A percentile compares a stretch with the other conserved stretches of the same genome.
Evolutionary conservation across 2,797 vertebrate species (phyloP).

Genomic region (Neopelma chrysocephalum): DNA sequence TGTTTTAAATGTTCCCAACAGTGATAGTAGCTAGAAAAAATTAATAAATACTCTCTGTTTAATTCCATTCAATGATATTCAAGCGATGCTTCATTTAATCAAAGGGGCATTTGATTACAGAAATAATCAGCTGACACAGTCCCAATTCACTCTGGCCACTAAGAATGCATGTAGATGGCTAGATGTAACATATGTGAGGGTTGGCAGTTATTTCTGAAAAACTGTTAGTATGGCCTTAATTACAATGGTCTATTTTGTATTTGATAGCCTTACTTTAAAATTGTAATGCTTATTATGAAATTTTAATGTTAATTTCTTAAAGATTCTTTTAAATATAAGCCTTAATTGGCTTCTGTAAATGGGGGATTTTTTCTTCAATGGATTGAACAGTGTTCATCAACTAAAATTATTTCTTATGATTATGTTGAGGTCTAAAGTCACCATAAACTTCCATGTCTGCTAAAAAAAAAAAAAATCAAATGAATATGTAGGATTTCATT

Average conservation of each 20-base stretch:
- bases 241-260: background rate
- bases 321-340: background rate
- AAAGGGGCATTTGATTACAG: conserved; percentile 24
- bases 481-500: background rate
- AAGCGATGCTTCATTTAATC: background rate
- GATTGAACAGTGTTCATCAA: background rate
- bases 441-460: background rate
- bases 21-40: background rate
- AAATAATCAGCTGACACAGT: conserved; percentile 35
- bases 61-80: background rate
- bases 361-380: background rate
- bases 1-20: background rate
- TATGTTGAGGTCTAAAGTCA: background rate
- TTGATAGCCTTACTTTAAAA: background rate
- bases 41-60: conserved; percentile 16
- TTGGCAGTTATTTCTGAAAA: conserved; percentile 15
- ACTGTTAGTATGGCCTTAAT: background rate
- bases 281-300: background rate
- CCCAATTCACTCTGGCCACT: background rate
- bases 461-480: background rate
- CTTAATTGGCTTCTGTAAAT: background rate
- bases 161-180: background rate
- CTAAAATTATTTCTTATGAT: background rate
- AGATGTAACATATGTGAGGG: background rate
- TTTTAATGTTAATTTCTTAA: conserved; percentile 1